Evolutionary conservation across 2,113 vertebrate species (phyloP).

Genomic region (Mola mola): DNA sequence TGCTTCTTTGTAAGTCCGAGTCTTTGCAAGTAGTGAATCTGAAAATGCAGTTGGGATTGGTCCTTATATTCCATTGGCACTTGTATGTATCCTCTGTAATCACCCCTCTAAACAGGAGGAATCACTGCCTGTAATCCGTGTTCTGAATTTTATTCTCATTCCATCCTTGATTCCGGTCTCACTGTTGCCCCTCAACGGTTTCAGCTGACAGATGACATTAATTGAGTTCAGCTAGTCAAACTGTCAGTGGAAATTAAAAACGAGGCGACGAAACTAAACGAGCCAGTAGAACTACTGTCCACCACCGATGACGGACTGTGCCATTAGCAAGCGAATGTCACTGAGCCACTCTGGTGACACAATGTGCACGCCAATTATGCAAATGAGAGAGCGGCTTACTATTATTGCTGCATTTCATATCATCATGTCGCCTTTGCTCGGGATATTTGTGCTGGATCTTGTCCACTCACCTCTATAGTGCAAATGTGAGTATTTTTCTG

Average conservation of each 20-base stretch:
- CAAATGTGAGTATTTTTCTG: no score
- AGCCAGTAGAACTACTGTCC: no score
- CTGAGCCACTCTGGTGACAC: neutral
- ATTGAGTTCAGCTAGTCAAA: no score
- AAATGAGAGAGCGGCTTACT: conserved; percentile 6
- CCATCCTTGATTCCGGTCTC: no score
- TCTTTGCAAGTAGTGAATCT: neutral
- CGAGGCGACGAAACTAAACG: no score
- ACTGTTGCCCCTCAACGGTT: no score
- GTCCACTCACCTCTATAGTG: conserved; percentile 2
- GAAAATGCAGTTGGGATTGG: no score
- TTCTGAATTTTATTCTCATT: no score
- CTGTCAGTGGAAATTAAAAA: no score
- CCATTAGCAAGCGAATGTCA: conserved; percentile 12
- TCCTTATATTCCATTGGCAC: neutral
- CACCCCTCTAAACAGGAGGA: neutral
- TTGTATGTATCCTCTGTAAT: neutral
- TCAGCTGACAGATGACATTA: no score
- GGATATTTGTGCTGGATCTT: conserved; percentile 7
- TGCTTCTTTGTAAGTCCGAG: neutral
- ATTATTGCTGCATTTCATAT: conserved; percentile 13
- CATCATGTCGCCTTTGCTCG: conserved; percentile 1
- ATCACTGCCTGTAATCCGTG: no score
- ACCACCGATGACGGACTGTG: neutral
- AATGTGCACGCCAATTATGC: conserved; percentile 34